Evolutionary conservation across 2,113 vertebrate genomes (phyloP).

Genomic region (Chlorocebus sabaeus): DNA sequence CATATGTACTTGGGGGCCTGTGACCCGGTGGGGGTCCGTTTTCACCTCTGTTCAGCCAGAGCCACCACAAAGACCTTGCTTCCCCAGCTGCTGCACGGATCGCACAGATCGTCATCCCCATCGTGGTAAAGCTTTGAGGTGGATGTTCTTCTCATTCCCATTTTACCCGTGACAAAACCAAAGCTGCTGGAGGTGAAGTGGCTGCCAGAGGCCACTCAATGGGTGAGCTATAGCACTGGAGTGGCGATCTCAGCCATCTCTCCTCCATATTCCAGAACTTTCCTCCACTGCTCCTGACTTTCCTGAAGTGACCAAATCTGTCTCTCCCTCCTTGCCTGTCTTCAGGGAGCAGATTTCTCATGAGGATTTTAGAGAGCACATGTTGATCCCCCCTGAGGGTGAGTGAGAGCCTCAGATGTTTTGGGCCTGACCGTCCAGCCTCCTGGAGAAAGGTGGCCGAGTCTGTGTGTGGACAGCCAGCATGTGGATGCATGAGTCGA

Average conservation of each 20-base stretch:
- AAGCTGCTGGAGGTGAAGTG: background rate
- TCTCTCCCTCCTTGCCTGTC: background rate
- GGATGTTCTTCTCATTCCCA: background rate
- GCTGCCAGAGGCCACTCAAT: accelerated
- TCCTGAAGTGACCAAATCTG: background rate
- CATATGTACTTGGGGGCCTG: accelerated
- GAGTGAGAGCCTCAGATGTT: background rate
- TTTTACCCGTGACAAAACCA: background rate
- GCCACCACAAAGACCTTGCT: background rate
- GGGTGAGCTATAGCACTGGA: accelerated
- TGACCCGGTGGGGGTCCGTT: background rate
- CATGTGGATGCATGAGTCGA: background rate
- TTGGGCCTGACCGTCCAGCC: background rate
- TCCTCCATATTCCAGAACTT: background rate
- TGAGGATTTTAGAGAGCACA: no score
- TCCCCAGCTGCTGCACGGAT: background rate
- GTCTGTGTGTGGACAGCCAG: background rate
- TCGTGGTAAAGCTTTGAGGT: accelerated
- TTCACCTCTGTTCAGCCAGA: background rate
- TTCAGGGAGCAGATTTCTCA: background rate
- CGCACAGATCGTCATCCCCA: accelerated
- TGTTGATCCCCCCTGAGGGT: accelerated
- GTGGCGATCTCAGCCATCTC: background rate
- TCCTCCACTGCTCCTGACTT: background rate
- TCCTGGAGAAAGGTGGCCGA: background rate